These are phyloP conservation scores for Planiliza haematocheilus DNA, from an alignment of 2,113 vertebrate genomes.

Conservation along the genomic window DNA sequence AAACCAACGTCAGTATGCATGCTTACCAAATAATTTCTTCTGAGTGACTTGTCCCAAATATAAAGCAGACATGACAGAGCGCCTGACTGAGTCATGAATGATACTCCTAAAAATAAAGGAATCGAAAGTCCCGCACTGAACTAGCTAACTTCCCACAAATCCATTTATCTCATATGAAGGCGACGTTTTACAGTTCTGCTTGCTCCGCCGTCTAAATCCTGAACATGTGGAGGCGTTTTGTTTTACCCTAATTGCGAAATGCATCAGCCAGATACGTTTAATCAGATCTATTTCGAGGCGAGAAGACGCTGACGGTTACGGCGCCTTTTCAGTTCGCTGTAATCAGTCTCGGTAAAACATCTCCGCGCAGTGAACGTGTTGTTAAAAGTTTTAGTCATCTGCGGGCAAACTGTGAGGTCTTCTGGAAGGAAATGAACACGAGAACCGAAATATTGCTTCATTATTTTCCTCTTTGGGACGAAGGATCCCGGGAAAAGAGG, in stretches of 20 bases:
- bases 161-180: too few relatives aligned
- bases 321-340: neutral
- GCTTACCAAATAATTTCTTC: neutral
- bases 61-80: too few relatives aligned
- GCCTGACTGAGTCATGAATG: neutral
- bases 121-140: neutral
- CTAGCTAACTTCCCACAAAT: too few relatives aligned
- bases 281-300: neutral
- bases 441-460: slow-evolving; percentile 14
- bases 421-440: neutral
- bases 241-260: too few relatives aligned
- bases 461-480: neutral
- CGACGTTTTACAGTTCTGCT: too few relatives aligned
- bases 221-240: too few relatives aligned
- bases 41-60: neutral
- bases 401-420: neutral
- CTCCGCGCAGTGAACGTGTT: neutral
- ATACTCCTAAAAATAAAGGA: neutral
- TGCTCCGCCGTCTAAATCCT: too few relatives aligned
- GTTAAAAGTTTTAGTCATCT: too few relatives aligned
- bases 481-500: neutral
- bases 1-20: too few relatives aligned
- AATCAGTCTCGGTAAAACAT: neutral
- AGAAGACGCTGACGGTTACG: neutral
- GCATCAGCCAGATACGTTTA: too few relatives aligned